Evolutionary conservation across 2,797 vertebrate species (phyloP), one percentile per base, ranked within the genome.

Genomic region (Lithobates sylvaticus): DNA sequence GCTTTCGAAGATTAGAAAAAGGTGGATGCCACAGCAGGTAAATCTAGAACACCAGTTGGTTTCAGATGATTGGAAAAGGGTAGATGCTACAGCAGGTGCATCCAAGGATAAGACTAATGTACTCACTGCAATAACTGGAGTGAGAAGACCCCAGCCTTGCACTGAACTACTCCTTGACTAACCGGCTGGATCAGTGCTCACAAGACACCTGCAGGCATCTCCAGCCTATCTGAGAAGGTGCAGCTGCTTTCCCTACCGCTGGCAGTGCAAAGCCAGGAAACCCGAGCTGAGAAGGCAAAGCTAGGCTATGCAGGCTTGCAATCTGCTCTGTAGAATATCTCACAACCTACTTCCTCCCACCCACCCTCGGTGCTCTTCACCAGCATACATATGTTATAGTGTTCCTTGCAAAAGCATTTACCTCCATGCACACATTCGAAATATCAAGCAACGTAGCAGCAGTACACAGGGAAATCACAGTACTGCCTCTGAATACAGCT

Each of bases 231-330:
- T 75, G 85, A 42, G 86, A 58, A 68, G 84, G 76, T 84, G 85
- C 75, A 88, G 88, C 85, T 78, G 88, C 75, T 83, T 81, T 87
- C 54, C 82, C 86, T 21, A 81, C 87, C 89, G 83, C 54, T 4
- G 39, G 74, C 73, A 42, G 73, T 32, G 36, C 64, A 36, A 13
- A 84, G 32, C 44, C 64, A 3, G 64, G 47, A 13, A n/a, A 23
- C 15, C 54, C 4, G 61, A 29, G 13, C 29, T 58, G 26, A 26
- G 16, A 29, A 13, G n/a, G 26, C 47, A 32, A 39, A 4, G 50
- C 74, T 42, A 12, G 21, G 29, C 26, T 82, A 26, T 3, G 21
- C 32, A 74, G 64, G 42, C 42, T 18, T 34, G 6, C 72, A 27
- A 42, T 74, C 39, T 47, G 23, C 39, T 39, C 15, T 6, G 29